A percentile compares a stretch with the other conserved stretches of the same genome.
Conservation (phyloP, 2,888 invertebrate genomes). For the Macrophya alboannulata region DNA sequence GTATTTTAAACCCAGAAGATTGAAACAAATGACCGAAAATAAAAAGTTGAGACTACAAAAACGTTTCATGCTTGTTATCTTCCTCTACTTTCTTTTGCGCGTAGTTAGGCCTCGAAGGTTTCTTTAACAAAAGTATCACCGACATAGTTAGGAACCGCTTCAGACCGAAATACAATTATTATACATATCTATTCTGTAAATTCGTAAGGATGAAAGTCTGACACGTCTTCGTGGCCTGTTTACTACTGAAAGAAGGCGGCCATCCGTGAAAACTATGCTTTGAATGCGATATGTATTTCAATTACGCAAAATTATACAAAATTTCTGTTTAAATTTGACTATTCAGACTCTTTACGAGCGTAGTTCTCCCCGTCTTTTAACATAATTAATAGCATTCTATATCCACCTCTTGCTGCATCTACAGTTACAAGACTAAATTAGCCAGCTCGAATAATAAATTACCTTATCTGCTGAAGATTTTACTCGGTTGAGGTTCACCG, state of each 20-base stretch:
- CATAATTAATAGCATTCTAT: background rate
- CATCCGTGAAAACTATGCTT: constrained; percentile 10
- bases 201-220: constrained; percentile 33
- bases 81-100: constrained; percentile 20
- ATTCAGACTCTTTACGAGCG: background rate
- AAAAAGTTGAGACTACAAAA: background rate
- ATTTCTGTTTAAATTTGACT: background rate
- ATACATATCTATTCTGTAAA: background rate
- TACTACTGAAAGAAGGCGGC: background rate
- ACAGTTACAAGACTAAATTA: constrained; percentile 11
- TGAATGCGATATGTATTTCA: background rate
- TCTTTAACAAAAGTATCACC: constrained; percentile 4
- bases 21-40: background rate
- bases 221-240: constrained; percentile 49
- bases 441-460: constrained; percentile 26
- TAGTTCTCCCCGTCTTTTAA: background rate
- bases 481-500: constrained; percentile 26
- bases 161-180: constrained; percentile 8
- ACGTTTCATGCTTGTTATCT: background rate
- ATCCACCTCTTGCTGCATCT: background rate
- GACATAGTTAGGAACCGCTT: background rate
- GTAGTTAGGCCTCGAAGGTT: background rate
- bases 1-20: constrained; percentile 9
- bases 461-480: background rate
- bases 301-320: background rate